These are phyloP conservation scores for Thymelicus lineola DNA, from an alignment of 2,888 invertebrate genomes.

Conservation along the genomic window DNA sequence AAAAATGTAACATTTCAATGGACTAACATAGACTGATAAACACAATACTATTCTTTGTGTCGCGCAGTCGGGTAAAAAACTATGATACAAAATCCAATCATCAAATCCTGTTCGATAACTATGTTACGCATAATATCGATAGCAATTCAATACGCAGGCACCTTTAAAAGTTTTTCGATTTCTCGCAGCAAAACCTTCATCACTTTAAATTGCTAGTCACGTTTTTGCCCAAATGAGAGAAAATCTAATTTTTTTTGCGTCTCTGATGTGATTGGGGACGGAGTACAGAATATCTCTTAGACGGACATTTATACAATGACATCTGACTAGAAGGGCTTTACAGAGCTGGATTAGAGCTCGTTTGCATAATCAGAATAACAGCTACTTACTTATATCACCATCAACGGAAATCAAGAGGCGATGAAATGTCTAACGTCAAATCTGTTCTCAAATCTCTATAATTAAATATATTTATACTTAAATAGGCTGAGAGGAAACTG, in stretches of 20 bases:
- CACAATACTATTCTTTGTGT: too few relatives aligned
- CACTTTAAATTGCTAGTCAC: constrained; percentile 69
- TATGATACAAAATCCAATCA: neutral
- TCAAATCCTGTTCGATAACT: neutral
- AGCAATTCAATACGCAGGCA: neutral
- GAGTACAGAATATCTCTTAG: constrained; percentile 63
- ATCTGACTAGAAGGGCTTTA: constrained; percentile 63
- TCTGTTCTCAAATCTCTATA: too few relatives aligned
- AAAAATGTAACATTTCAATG: too few relatives aligned
- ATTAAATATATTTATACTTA: too few relatives aligned
- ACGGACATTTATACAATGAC: constrained; percentile 60
- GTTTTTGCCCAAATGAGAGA: constrained; percentile 71
- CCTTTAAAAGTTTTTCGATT: constrained; percentile 17
- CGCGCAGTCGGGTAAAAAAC: too few relatives aligned
- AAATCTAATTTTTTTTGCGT: constrained; percentile 73
- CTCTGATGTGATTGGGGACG: constrained; percentile 65
- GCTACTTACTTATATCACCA: constrained; percentile 25
- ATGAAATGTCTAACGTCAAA: neutral
- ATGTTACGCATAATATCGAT: constrained; percentile 6
- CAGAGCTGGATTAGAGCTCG: constrained; percentile 64
- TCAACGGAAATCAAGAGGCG: constrained; percentile 3
- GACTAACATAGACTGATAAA: too few relatives aligned
- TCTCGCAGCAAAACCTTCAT: constrained; percentile 60
- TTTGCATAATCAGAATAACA: constrained; percentile 69
- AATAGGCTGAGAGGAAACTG: too few relatives aligned